Evolutionary conservation across 2,797 vertebrate genomes (phyloP), one percentile per base, ranked within the genome.

Genomic region (Hypotaenidia philippensis): DNA sequence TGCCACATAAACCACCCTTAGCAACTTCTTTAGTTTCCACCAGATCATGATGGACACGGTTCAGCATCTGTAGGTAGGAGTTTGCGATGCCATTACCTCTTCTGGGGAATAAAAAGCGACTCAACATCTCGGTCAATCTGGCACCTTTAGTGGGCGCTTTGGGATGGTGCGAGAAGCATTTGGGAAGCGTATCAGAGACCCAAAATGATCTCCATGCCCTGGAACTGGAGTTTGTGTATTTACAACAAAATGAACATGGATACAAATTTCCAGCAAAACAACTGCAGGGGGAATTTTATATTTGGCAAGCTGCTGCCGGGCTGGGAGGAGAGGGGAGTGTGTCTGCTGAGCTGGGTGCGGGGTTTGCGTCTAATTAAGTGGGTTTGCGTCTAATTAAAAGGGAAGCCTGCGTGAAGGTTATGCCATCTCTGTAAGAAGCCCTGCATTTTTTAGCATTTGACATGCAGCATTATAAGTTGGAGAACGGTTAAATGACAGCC

Each of bases 401-500:
- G 34, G 83, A 77, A 84, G 26, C 10, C 19, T 57, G 34, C 5
- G 10, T 49, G 83, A 83, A 65, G 66, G n/a, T 63, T 63, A 31
- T 36, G 53, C 13, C 32, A 55, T 2, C 44, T 41, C 81, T 87
- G 79, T 45, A 52, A 77, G 87, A 45, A 87, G 64, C 52, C 45
- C 56, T 80, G 79, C 21, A 12, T 66, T 84, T 50, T 93, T 90
- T 69, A 85, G 59, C n/a, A 20, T 82, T 91, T 91, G 63, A 47
- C 57, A 77, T 56, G 22, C 56, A 77, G 66, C 49, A 25, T 66
- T 90, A 0, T 26, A 53, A 74, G 59, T 27, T 50, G 71, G 44
- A 55, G 72, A 89, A 83, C 7, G 20, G 77, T 32, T 87, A 81
- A 77, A 63, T 78, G 94, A 57, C 93, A 90, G 83, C 17, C 52